Percentiles rank a stretch among this genome's conserved stretches.
These are phyloP conservation scores for Ptychadena robeensis DNA, from an alignment of 2,797 vertebrate species.

Conservation along the genomic window DNA sequence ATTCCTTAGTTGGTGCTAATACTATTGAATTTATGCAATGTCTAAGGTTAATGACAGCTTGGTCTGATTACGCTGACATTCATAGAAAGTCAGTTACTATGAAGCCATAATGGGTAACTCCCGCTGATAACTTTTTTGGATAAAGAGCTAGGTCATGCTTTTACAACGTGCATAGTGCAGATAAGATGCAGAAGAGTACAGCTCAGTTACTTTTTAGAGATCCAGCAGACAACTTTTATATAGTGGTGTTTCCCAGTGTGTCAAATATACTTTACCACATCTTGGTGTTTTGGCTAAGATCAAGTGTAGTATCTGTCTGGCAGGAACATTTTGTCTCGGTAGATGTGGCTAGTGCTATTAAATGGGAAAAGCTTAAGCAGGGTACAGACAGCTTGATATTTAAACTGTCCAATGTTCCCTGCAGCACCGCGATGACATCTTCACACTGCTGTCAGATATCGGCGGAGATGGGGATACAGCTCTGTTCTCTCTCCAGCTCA, in stretches of 20 bases:
- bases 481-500: too few species aligned
- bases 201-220: not conserved
- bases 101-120: not conserved
- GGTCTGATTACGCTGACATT: not conserved
- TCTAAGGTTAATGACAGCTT: not conserved
- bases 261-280: too few species aligned
- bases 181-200: conserved; percentile 16
- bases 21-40: not conserved
- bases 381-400: too few species aligned
- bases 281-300: too few species aligned
- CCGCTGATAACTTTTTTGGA: not conserved
- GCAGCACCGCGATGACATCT: too few species aligned
- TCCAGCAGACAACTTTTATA: not conserved
- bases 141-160: not conserved
- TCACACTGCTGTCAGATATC: too few species aligned
- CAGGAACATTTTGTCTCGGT: too few species aligned
- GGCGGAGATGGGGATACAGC: too few species aligned
- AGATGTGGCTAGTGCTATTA: too few species aligned
- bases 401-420: too few species aligned
- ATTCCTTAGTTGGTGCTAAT: not conserved
- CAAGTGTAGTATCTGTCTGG: too few species aligned
- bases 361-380: too few species aligned
- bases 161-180: not conserved
- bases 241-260: not conserved
- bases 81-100: not conserved